Evolutionary conservation across 1,140 invertebrate genomes (phyloP).

Genomic region (Armadillidium nasatum): DNA sequence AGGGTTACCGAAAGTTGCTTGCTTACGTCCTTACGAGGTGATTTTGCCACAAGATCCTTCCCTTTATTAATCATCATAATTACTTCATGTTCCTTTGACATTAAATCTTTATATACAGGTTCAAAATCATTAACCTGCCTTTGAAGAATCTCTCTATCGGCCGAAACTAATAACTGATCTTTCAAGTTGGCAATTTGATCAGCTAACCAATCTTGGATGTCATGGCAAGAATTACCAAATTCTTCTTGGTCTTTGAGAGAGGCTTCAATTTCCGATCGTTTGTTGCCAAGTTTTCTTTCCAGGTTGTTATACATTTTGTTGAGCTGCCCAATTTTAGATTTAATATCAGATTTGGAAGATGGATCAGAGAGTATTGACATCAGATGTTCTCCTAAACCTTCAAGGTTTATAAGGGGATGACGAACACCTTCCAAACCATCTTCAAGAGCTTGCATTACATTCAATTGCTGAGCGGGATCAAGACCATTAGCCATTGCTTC

Average conservation of each 20-base stretch:
- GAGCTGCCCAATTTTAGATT: constrained; percentile 74
- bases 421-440: constrained; percentile 80
- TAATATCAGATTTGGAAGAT: constrained; percentile 81
- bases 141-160: constrained; percentile 72
- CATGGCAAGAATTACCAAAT: constrained; percentile 76
- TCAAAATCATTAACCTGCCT: constrained; percentile 77
- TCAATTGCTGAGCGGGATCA: constrained; percentile 78
- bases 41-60: constrained; percentile 63
- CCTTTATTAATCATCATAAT: constrained; percentile 92
- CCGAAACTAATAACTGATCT: constrained; percentile 75
- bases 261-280: constrained; percentile 83
- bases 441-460: constrained; percentile 75
- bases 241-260: constrained; percentile 67
- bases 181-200: constrained; percentile 67
- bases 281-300: constrained; percentile 81
- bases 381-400: constrained; percentile 76
- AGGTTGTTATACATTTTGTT: constrained; percentile 77
- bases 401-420: constrained; percentile 77
- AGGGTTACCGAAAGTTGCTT: constrained; percentile 62
- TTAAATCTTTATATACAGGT: constrained; percentile 79
- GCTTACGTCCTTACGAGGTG: constrained; percentile 52
- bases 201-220: constrained; percentile 80
- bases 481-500: constrained; percentile 66
- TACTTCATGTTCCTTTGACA: constrained; percentile 85
- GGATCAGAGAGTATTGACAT: constrained; percentile 85